Evolutionary conservation across 2,113 vertebrate species (phyloP), one percentile per base, ranked within the genome.

Genomic region (Leuciscus idus): DNA sequence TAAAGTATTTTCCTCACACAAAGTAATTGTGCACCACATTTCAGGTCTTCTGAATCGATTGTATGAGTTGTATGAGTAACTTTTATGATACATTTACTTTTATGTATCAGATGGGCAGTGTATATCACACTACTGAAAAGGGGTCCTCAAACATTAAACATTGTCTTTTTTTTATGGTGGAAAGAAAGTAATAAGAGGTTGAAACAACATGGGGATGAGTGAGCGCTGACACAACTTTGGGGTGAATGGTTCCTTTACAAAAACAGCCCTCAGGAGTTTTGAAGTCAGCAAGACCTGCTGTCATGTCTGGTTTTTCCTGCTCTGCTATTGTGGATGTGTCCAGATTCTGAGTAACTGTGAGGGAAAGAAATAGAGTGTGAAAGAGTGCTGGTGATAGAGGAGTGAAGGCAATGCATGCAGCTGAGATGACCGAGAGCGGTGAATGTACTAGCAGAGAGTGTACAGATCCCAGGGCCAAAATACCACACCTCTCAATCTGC

Each of bases 401-500:
- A 66, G 70, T 50, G 59, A 39, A 21, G 19, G 10, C 4, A 75
- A 26, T 9, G 4, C 13, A 33, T 72, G 66, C 19, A 64, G n/a
- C 30, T 48, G 70, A 76, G 70, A 59, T 57, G 57, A 19, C 33
- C 26, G 55, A 81, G 55, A 66, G 30, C 39, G 10, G 46, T 79
- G 52, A 39, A 70, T 73, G 33, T 4, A 26, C 64, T 85, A 79
- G 84, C 87, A 85, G n/a, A 4, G 64, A n/a, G 36, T 85, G 82
- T 81, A n/a, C 55, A 73, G 66, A 62, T 50, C 46, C 36, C 43
- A 66, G 55, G 86, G 83, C 83, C 86, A 78, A 88, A 62, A 83
- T 36, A 59, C 17, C 82, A 68, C 78, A 88, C 74, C 48, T 85
- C 84, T 77, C 72, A 83, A 52, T 84, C 81, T 84, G 72, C 21